Base-by-base conservation (phyloP, 2,113 vertebrate genomes). In the Lasiurus borealis region DNA sequence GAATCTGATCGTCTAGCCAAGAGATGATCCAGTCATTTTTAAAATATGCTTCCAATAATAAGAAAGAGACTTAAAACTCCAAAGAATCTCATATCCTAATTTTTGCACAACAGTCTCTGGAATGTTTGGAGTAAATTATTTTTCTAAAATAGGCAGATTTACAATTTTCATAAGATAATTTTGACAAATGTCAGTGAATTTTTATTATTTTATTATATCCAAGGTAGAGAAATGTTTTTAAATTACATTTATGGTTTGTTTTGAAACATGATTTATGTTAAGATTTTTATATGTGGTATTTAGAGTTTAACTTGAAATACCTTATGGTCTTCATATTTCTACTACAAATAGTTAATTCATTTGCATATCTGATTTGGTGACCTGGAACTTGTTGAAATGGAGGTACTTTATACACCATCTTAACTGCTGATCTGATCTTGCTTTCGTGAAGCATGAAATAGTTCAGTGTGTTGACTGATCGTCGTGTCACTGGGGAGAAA, bases 381-480 rank as follows among this genome's bases (percentile, higher is more conserved):
- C 40, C 72, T 76, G 34, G 83, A 86, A 69, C 44, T 78, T 36
- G 21, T 44, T 86, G 94, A 93, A 95, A 90, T 76, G 77, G 36
- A 88, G 75, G n/a, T 73, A 15, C 86, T 72, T 59, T 86, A 83
- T 97, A 92, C 96, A 92, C 75, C 54, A 59, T 80, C 34, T 80
- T 85, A 82, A 72, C 76, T 82, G 9, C 78, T 81, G 77, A 82
- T 76, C 62, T 57, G 72, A 54, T 95, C 93, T 95, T 96, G 86
- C 0, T 87, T 95, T 96, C 94, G 68, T 96, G 95, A 96, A 88
- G 87, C 91, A 52, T 96, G 96, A 94, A 94, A 94, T 95, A 95
- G 72, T 90, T 97, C 69, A 89, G 14, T 93, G 82, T 96, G 83
- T 89, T 85, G 73, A 69, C 48, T 50, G 76, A 82, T 76, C 81